Evolutionary conservation across 2,797 vertebrate genomes (phyloP).

Genomic region (Argya squamiceps): DNA sequence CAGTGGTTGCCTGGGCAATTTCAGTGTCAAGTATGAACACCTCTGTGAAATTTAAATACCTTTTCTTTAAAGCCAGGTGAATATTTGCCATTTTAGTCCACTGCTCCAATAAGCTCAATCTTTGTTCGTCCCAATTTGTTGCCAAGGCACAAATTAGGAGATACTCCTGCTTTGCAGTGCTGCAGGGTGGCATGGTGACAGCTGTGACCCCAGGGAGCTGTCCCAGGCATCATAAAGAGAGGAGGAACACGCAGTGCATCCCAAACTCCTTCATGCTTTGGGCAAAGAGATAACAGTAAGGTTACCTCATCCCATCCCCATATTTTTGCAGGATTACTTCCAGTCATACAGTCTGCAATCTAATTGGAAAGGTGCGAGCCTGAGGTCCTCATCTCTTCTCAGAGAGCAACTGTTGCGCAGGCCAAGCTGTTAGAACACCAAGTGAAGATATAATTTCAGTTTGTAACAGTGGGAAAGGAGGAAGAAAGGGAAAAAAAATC

Average conservation of each 20-base stretch:
- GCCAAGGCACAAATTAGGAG: background rate
- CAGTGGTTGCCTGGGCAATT: background rate
- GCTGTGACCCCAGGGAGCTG: background rate
- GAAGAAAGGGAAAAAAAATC: background rate
- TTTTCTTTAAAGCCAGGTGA: background rate
- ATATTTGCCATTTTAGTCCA: background rate
- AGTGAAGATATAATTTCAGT: background rate
- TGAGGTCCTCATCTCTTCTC: background rate
- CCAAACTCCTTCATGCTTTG: background rate
- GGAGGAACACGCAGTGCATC: fast-evolving
- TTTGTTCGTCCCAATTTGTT: background rate
- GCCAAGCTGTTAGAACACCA: background rate
- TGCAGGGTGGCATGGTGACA: background rate
- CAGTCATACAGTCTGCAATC: background rate
- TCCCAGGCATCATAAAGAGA: background rate
- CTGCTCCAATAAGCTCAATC: background rate
- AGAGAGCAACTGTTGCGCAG: background rate
- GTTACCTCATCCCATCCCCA: fast-evolving
- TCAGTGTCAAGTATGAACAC: background rate
- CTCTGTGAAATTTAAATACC: background rate
- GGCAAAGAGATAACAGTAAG: background rate
- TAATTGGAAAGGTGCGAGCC: background rate
- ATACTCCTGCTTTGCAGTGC: background rate
- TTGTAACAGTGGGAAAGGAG: background rate
- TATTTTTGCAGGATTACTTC: background rate